A percentile compares a stretch with the other conserved stretches of the same genome.
phyloP scores from a whole-genome alignment of 2,113 vertebrate genomes.

The Laticauda laticaudata region DNA sequence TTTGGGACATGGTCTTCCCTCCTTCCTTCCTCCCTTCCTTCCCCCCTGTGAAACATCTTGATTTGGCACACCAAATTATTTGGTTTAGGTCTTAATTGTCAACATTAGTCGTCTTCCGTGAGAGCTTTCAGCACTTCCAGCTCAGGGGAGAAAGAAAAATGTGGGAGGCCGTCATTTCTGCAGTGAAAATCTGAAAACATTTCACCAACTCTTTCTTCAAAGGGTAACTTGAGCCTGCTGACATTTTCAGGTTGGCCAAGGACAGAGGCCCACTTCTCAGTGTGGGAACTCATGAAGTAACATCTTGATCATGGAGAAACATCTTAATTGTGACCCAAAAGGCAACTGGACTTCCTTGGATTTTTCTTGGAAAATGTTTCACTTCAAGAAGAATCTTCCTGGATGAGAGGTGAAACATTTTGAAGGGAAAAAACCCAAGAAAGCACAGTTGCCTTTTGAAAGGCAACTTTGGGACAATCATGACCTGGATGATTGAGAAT shows the following conservation, averaged over 20 bases:
- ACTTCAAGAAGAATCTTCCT: background rate
- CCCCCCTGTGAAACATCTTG: background rate
- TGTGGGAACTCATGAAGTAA: background rate
- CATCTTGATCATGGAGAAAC: background rate
- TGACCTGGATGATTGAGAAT: background rate
- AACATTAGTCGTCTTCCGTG: background rate
- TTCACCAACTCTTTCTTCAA: background rate
- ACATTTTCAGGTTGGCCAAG: background rate
- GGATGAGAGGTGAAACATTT: background rate
- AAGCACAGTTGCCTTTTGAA: background rate
- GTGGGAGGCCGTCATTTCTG: background rate
- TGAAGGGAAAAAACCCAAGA: background rate
- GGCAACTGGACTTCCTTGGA: background rate
- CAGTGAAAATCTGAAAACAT: background rate
- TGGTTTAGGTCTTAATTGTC: background rate
- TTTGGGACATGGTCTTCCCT: background rate
- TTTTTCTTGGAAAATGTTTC: background rate
- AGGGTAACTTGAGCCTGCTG: background rate
- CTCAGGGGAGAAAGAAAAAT: background rate
- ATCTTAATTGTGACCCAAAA: background rate
- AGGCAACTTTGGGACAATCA: background rate
- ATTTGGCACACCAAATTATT: background rate
- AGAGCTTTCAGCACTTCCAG: background rate
- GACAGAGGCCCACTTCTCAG: background rate
- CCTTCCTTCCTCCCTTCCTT: background rate